These are phyloP conservation scores for Marasmarcha lunaedactyla DNA, from an alignment of 2,888 invertebrate genomes.

Conservation along the genomic window DNA sequence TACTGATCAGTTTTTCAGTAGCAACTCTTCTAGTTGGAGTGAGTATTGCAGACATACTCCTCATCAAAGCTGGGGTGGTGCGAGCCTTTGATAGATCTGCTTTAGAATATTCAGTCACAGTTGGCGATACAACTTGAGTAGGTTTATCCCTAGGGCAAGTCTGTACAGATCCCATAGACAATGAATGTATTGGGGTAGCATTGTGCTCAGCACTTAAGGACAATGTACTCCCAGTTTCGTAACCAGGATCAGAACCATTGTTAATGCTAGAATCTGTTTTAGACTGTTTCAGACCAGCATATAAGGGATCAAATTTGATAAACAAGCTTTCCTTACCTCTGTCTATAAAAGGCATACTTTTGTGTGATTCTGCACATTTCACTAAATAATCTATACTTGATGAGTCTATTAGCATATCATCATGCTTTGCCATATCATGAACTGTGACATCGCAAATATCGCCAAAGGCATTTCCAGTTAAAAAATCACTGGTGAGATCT, in stretches of 20 bases:
- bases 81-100: slow-evolving; percentile 19
- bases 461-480: slow-evolving; percentile 48
- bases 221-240: slow-evolving; percentile 51
- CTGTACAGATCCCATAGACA: slow-evolving; percentile 32
- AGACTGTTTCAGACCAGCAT: slow-evolving; percentile 31
- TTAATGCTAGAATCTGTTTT: slow-evolving; percentile 24
- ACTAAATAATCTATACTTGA: slow-evolving; percentile 67
- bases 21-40: slow-evolving; percentile 45
- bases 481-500: slow-evolving; percentile 41
- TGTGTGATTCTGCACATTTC: slow-evolving; percentile 50
- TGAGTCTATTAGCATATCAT: slow-evolving; percentile 68
- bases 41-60: slow-evolving; percentile 55
- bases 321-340: slow-evolving; percentile 74
- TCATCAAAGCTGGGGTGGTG: slow-evolving; percentile 40
- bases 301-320: slow-evolving; percentile 74
- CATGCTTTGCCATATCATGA: slow-evolving; percentile 41
- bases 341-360: slow-evolving; percentile 37
- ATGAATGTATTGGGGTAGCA: slow-evolving; percentile 32
- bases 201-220: slow-evolving; percentile 38
- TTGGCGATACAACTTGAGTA: slow-evolving; percentile 54
- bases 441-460: slow-evolving; percentile 56
- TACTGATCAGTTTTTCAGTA: slow-evolving; percentile 50
- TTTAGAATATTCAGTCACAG: slow-evolving; percentile 37
- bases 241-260: slow-evolving; percentile 41
- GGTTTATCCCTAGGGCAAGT: slow-evolving; percentile 40